Conservation (phyloP, 2,888 invertebrate genomes). For the Melieria omissa region DNA sequence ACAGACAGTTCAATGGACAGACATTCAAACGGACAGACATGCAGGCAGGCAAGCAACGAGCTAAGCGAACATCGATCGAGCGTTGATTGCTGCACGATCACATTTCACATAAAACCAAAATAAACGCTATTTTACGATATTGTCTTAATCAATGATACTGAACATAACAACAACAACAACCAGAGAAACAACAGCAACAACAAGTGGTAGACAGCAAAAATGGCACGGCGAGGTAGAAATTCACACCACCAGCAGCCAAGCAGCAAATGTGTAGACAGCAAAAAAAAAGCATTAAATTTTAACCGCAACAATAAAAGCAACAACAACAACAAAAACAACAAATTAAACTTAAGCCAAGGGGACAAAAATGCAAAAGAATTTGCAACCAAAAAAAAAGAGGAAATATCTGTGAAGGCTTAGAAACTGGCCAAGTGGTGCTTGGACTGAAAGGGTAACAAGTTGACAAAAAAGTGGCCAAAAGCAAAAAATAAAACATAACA, state of each 20-base stretch:
- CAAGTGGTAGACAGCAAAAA: neutral
- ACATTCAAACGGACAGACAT: too few species aligned
- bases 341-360: neutral
- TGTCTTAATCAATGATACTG: conserved; percentile 56
- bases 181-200: neutral
- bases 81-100: conserved; percentile 33
- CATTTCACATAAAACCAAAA: conserved; percentile 39
- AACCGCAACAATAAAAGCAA: conserved; percentile 14
- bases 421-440: too few species aligned
- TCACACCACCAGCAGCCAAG: conserved; percentile 26
- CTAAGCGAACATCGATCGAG: conserved; percentile 17
- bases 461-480: too few species aligned
- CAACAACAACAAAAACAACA: neutral
- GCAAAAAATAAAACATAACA: too few species aligned
- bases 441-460: too few species aligned
- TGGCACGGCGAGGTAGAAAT: conserved; percentile 19
- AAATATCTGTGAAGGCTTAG: too few species aligned
- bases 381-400: too few species aligned
- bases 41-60: too few species aligned
- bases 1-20: too few species aligned
- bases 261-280: neutral
- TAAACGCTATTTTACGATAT: conserved; percentile 57
- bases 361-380: neutral
- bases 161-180: conserved; percentile 21
- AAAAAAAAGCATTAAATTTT: conserved; percentile 12